A percentile compares a stretch with the other conserved stretches of the same genome.
phyloP scores from a whole-genome alignment of 2,888 invertebrate genomes.

The Clostera curtula region DNA sequence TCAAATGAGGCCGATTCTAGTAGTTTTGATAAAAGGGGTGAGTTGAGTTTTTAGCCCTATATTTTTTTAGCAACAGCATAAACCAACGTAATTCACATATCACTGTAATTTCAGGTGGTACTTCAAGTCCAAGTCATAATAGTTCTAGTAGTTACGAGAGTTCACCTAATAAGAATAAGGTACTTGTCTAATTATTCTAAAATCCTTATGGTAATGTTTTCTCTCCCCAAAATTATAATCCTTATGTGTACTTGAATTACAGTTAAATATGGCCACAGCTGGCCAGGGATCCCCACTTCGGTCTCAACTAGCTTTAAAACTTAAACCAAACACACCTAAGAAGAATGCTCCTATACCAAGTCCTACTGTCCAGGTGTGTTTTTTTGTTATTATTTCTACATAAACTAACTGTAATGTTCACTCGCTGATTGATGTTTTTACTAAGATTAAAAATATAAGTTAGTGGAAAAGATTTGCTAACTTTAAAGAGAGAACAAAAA shows the following conservation, averaged over 20 bases:
- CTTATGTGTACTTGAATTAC: constrained; percentile 23
- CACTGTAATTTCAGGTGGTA: constrained; percentile 38
- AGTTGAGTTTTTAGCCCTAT: constrained; percentile 2
- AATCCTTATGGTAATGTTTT: constrained; percentile 2
- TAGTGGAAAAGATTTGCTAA: no score
- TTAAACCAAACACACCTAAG: constrained; percentile 76
- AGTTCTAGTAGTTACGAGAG: constrained; percentile 54
- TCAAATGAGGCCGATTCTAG: constrained; percentile 54
- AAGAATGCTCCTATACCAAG: constrained; percentile 57
- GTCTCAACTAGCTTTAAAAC: constrained; percentile 80
- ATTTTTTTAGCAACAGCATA: no score
- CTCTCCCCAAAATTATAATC: neutral
- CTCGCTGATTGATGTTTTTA: no score
- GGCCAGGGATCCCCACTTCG: constrained; percentile 85
- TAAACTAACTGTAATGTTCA: no score
- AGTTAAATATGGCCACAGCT: constrained; percentile 70
- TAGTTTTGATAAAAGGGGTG: constrained; percentile 58
- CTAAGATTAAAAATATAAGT: no score
- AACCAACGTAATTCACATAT: neutral
- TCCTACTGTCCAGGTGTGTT: constrained; percentile 61
- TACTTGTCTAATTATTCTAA: constrained; percentile 12
- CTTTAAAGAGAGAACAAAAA: neutral
- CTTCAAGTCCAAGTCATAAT: constrained; percentile 59
- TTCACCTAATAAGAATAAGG: constrained; percentile 65
- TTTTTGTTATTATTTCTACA: no score